A percentile compares a stretch with the other conserved stretches of the same genome.
phyloP scores from a whole-genome alignment of 2,888 invertebrate species.

The Monoplex corrugatus region DNA sequence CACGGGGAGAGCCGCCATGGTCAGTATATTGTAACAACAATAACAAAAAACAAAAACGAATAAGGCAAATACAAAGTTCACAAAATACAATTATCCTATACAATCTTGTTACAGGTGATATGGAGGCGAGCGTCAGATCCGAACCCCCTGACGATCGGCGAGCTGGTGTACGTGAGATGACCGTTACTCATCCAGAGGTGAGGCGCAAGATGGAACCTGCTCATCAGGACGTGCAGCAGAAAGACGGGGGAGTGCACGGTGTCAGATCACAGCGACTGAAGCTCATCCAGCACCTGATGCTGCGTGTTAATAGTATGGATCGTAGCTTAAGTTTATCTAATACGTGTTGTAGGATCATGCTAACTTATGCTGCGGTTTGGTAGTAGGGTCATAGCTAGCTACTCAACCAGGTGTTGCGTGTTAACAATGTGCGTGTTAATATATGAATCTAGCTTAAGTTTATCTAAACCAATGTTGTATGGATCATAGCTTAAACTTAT shows the following conservation, averaged over 20 bases:
- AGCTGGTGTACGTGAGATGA: slow-evolving; percentile 68
- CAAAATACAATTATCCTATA: no score
- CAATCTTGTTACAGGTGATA: slow-evolving; percentile 65
- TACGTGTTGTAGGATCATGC: no score
- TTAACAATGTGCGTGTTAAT: background rate
- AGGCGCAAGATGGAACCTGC: slow-evolving; percentile 71
- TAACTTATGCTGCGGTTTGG: background rate
- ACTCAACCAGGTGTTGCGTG: no score
- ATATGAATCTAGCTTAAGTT: background rate
- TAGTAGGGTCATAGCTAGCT: background rate
- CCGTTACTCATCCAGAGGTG: slow-evolving; percentile 63
- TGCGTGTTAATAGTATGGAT: slow-evolving; percentile 65
- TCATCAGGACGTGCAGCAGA: slow-evolving; percentile 67
- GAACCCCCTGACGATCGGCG: slow-evolving; percentile 73
- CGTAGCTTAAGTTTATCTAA: background rate
- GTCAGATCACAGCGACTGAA: slow-evolving; percentile 71
- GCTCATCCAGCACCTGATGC: slow-evolving; percentile 61
- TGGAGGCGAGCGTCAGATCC: slow-evolving; percentile 74
- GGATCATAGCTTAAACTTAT: background rate
- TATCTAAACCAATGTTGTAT: background rate
- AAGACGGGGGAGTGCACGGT: slow-evolving; percentile 73
- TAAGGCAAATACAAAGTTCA: no score
- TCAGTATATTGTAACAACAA: no score
- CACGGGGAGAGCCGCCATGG: no score
- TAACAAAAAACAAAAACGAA: no score